phyloP scores from a whole-genome alignment of 1,140 invertebrate species.

The Limonius californicus region DNA sequence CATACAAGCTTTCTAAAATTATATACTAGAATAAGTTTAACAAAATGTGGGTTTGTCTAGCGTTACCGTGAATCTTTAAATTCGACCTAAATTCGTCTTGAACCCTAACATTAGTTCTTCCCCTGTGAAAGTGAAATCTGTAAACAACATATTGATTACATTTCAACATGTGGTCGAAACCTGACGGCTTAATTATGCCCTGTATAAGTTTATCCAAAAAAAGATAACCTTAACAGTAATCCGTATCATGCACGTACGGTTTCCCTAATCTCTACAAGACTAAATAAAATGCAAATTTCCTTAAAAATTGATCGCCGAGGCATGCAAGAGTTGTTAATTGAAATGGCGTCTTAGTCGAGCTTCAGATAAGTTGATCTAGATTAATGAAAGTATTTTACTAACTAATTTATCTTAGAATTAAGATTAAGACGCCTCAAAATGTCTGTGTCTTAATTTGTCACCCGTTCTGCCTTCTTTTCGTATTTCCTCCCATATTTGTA shows the following conservation, averaged over 20 bases:
- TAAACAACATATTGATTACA: background rate
- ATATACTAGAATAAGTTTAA: too few species aligned
- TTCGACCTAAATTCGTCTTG: background rate
- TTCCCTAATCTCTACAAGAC: too few species aligned
- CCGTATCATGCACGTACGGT: too few species aligned
- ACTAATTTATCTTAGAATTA: conserved; percentile 49
- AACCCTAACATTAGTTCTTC: background rate
- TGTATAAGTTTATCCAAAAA: background rate
- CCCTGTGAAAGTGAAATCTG: background rate
- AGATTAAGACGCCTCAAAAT: conserved; percentile 46
- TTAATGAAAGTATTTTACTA: conserved; percentile 48
- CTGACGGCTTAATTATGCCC: background rate
- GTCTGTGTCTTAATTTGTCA: conserved; percentile 47
- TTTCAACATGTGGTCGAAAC: background rate
- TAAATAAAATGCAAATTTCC: too few species aligned
- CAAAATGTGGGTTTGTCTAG: background rate
- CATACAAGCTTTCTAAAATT: too few species aligned
- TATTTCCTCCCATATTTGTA: background rate
- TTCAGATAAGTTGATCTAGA: conserved; percentile 42
- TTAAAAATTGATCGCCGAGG: background rate
- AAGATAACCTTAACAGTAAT: too few species aligned
- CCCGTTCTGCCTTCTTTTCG: conserved; percentile 26
- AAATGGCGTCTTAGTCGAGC: conserved; percentile 13
- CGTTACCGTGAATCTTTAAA: too few species aligned
- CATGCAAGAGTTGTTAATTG: conserved; percentile 6